phyloP scores from a whole-genome alignment of 2,797 vertebrate genomes.

The Aotus griseimembra region DNA sequence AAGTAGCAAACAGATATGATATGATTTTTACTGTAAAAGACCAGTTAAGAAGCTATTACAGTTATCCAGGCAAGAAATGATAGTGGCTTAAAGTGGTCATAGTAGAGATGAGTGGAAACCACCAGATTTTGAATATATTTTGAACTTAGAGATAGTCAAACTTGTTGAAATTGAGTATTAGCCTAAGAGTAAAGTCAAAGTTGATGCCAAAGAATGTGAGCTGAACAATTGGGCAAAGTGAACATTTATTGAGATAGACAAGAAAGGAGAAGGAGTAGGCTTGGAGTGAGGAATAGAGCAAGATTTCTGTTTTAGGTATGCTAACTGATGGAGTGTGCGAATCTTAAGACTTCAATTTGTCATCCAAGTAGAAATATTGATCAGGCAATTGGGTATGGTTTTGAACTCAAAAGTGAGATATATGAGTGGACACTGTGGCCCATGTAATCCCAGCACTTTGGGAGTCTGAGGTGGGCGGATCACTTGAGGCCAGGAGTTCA shows the following conservation, averaged over 20 bases:
- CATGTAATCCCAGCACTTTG: too few relatives aligned
- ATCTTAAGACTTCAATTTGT: conserved; percentile 2
- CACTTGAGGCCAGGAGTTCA: too few relatives aligned
- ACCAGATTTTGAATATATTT: not conserved
- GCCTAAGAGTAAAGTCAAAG: not conserved
- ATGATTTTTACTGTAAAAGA: not conserved
- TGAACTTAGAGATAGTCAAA: not conserved
- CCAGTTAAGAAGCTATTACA: not conserved
- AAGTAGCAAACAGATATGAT: not conserved
- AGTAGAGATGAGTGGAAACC: not conserved
- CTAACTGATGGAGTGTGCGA: not conserved
- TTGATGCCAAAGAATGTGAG: not conserved
- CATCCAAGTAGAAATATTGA: not conserved
- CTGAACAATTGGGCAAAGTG: not conserved
- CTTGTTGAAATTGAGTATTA: not conserved
- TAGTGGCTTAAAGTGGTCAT: not conserved
- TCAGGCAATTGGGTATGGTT: not conserved
- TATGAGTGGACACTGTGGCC: not conserved
- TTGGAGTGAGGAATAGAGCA: not conserved
- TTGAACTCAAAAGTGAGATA: not conserved
- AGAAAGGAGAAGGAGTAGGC: not conserved
- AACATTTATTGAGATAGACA: conserved; percentile 7
- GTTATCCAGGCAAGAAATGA: not conserved
- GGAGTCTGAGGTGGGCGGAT: too few relatives aligned
- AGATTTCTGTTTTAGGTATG: not conserved